These are phyloP conservation scores for Panurus biarmicus DNA, from an alignment of 2,113 vertebrate species.

Conservation along the genomic window DNA sequence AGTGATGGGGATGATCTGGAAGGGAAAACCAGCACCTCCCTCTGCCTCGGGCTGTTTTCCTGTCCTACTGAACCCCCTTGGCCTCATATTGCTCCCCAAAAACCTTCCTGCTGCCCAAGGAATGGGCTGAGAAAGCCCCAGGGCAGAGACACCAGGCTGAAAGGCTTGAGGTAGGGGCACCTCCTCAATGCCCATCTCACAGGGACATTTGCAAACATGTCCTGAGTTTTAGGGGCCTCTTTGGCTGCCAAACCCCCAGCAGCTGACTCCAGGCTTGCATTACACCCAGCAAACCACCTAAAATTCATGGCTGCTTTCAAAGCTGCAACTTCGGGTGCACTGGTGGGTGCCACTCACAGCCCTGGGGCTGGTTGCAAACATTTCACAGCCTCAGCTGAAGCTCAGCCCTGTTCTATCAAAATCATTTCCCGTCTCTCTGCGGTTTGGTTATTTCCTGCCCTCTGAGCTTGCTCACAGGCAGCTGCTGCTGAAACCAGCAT, in stretches of 20 bases:
- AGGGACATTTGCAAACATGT: rapidly evolving
- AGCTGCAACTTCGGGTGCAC: too few species aligned
- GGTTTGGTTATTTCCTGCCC: constrained; percentile 27
- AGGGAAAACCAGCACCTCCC: not conserved
- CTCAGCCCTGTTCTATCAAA: not conserved
- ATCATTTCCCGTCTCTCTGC: constrained; percentile 32
- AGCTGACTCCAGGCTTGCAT: not conserved
- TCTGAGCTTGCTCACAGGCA: not conserved
- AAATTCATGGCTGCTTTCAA: not conserved
- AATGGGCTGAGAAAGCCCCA: not conserved
- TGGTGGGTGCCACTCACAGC: not conserved
- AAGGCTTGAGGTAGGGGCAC: not conserved
- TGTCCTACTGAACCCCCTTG: not conserved
- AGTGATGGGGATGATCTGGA: not conserved
- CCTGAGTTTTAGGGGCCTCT: not conserved
- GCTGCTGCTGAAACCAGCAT: not conserved
- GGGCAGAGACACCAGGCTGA: not conserved
- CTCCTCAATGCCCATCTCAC: not conserved
- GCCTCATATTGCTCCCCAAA: not conserved
- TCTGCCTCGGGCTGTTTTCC: not conserved
- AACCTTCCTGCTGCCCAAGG: not conserved
- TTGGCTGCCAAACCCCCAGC: not conserved
- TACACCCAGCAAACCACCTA: not conserved
- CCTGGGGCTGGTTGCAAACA: not conserved
- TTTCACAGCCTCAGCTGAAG: not conserved